phyloP scores from a whole-genome alignment of 1,140 invertebrate species.

The Popillia japonica region DNA sequence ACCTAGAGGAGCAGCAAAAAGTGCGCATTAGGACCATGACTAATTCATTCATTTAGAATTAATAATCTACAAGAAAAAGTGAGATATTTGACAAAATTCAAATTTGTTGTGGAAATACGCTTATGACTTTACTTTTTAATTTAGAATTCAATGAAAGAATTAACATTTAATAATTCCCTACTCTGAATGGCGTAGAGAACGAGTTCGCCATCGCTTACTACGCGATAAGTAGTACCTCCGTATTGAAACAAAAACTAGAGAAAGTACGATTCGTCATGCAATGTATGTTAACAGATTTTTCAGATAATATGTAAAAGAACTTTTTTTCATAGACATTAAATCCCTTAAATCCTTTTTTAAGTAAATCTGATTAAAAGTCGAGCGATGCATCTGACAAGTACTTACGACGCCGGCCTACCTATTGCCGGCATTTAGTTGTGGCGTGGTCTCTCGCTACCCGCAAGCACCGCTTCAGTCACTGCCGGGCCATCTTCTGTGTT shows the following conservation, averaged over 20 bases:
- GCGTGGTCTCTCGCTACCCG: background rate
- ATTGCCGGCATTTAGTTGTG: constrained; percentile 1
- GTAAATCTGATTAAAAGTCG: background rate
- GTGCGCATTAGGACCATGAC: background rate
- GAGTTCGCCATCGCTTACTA: background rate
- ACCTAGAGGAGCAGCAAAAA: background rate
- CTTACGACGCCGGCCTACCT: background rate
- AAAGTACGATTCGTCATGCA: constrained; percentile 14
- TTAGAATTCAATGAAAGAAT: background rate
- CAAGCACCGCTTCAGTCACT: constrained; percentile 45
- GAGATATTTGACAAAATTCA: background rate
- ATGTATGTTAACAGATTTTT: background rate
- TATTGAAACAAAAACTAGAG: background rate
- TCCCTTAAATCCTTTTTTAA: background rate
- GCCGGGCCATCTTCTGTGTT: constrained; percentile 45
- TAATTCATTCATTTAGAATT: background rate
- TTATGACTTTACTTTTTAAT: background rate
- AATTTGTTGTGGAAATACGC: background rate
- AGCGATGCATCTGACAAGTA: background rate
- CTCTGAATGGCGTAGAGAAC: background rate
- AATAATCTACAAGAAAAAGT: background rate
- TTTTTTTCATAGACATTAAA: background rate
- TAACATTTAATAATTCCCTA: background rate
- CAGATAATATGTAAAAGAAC: background rate
- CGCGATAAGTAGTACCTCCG: background rate